phyloP scores from a whole-genome alignment of 2,113 vertebrate genomes.

The Aspiorhynchus laticeps region DNA sequence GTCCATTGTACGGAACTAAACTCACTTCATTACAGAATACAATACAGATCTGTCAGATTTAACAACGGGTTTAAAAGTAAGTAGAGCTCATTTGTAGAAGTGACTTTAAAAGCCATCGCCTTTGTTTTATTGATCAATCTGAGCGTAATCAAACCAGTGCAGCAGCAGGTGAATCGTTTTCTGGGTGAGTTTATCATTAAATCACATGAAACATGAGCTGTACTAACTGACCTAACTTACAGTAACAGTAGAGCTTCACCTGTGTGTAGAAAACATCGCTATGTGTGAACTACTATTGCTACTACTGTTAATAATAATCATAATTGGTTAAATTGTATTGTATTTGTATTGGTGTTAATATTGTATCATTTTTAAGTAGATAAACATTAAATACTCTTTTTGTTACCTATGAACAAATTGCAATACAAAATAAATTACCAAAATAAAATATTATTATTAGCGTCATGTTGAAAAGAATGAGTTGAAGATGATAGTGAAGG shows the following conservation, averaged over 20 bases:
- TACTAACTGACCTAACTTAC: too few species aligned
- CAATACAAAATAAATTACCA: background rate
- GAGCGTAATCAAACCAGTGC: background rate
- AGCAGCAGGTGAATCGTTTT: slow-evolving; percentile 6
- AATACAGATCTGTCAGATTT: background rate
- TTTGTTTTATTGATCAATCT: background rate
- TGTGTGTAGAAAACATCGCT: too few species aligned
- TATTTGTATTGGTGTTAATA: too few species aligned
- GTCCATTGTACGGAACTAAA: slow-evolving; percentile 1
- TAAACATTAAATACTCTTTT: too few species aligned
- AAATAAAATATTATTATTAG: background rate
- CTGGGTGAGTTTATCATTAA: slow-evolving; percentile 13
- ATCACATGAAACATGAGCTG: background rate
- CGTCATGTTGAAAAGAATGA: background rate
- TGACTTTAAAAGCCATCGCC: background rate
- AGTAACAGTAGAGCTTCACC: too few species aligned
- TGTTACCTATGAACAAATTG: too few species aligned
- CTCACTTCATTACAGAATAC: background rate
- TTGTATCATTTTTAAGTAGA: background rate
- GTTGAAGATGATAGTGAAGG: background rate
- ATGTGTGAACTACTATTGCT: too few species aligned
- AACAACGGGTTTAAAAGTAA: background rate
- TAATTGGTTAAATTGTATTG: too few species aligned
- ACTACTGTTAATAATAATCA: too few species aligned
- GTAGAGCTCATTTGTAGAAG: too few species aligned